Evolutionary conservation across 2,797 vertebrate species (phyloP), one percentile per base, ranked within the genome.

Genomic region (Gobionotothen gibberifrons): DNA sequence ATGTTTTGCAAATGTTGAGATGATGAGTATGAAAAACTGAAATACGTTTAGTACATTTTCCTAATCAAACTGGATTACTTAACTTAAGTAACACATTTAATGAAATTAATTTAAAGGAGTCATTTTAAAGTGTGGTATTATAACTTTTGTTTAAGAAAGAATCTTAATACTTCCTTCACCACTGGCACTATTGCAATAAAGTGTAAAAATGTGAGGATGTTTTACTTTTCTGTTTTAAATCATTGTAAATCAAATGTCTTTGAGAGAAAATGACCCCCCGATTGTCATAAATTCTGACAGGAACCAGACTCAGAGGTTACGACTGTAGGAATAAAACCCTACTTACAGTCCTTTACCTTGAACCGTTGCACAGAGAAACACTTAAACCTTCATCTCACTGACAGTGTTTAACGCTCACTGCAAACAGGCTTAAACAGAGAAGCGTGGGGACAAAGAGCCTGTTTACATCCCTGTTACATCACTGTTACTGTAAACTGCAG

Each of bases 291-390:
- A 21, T 36, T 6, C 2, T 54, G 77, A 89, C 55, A 67, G 44
- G 78, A 81, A 69, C 40, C 87, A 88, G 85, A 80, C 72, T 55
- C 52, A 0, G 32, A 40, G 69, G 63, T 72, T 49, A 19, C n/a
- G 2, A 4, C 65, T 16, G 40, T 0, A 10, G 48, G 78, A 59
- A 48, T 53, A 29, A 78, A 36, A 36, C 32, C 32, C 32, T 36
- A 36, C 32, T 36, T 36, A 36, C 32, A 36, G 6, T 36, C 21
- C 5, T 4, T 55, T 76, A 64, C 58, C 63, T 63, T 44, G 43
- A 59, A 49, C 44, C 19, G 48, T 57, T 62, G 36, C 32, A 19
- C 52, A 11, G 39, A 29, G 56, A 64, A 68, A 7, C 59, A 63
- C 57, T 36, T 43, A 21, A 77, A 47, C 16, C 32, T 21, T 42